A percentile compares a stretch with the other conserved stretches of the same genome.
Conservation (phyloP, 2,797 vertebrate species). For the Etheostoma nigrum region DNA sequence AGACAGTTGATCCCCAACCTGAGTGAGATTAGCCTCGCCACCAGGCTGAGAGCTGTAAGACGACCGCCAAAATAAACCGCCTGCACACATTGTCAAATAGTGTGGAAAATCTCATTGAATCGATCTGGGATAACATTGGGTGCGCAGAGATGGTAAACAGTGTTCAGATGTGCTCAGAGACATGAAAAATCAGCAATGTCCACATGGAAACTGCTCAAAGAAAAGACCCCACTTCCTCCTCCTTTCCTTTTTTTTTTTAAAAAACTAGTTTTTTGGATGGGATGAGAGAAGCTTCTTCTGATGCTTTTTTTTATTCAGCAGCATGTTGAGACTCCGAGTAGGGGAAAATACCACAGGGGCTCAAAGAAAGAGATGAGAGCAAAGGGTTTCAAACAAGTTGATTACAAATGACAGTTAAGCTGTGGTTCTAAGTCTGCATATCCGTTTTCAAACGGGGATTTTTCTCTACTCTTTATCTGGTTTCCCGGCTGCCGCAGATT, state of each 20-base stretch:
- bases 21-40: conserved; percentile 72
- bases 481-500: conserved; percentile 55
- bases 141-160: conserved; percentile 70
- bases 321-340: conserved; percentile 21
- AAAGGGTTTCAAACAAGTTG: conserved; percentile 71
- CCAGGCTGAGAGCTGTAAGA: conserved; percentile 59
- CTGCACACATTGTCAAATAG: conserved; percentile 64
- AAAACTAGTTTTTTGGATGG: conserved; percentile 38
- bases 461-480: conserved; percentile 61
- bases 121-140: conserved; percentile 59
- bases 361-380: conserved; percentile 60
- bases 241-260: neutral
- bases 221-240: conserved; percentile 5
- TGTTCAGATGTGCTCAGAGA: conserved; percentile 64
- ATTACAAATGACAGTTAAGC: conserved; percentile 71
- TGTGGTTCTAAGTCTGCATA: conserved; percentile 57
- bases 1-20: conserved; percentile 72
- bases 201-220: conserved; percentile 35
- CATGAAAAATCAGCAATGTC: conserved; percentile 53
- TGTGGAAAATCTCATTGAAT: conserved; percentile 80
- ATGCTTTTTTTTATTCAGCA: conserved; percentile 46
- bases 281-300: conserved; percentile 52
- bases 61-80: conserved; percentile 63
- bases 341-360: conserved; percentile 54
- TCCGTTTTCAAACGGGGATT: conserved; percentile 68